Conservation (phyloP, 2,113 vertebrate species). For the Phalacrocorax aristotelis region DNA sequence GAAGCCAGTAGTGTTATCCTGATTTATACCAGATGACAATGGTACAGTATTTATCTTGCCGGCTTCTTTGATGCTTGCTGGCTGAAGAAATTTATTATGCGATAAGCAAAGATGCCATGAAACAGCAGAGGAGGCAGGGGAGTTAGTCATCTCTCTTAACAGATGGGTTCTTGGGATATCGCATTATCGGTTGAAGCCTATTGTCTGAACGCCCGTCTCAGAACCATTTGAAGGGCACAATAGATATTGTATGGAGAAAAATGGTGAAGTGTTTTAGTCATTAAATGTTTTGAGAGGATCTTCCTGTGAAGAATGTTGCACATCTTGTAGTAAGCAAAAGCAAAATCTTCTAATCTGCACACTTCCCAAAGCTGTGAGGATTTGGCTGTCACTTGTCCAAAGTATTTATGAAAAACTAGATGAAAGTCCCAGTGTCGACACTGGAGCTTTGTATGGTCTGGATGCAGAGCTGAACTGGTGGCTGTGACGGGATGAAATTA, state of each 20-base stretch:
- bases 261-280: not conserved
- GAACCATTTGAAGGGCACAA: not conserved
- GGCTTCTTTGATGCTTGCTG: slow-evolving; percentile 10
- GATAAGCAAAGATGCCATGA: slow-evolving; percentile 5
- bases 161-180: slow-evolving; percentile 27
- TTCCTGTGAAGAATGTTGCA: not conserved
- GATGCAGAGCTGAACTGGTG: not conserved
- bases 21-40: not conserved
- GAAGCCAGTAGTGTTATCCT: not conserved
- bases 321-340: not conserved
- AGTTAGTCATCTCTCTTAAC: slow-evolving; percentile 45
- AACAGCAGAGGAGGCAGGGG: slow-evolving; percentile 30
- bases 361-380: not conserved
- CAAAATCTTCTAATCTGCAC: not conserved
- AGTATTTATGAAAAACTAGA: not conserved
- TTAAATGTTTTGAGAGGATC: not conserved
- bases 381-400: not conserved
- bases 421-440: not conserved
- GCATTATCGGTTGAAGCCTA: not conserved
- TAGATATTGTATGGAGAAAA: not conserved
- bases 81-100: not conserved
- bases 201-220: not conserved
- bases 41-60: not conserved
- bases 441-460: not conserved
- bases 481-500: not conserved